Evolutionary conservation across 30 jellyfish, hydroid and myxozoan species (phyloP).

Genomic region (Sanderia malayensis): DNA sequence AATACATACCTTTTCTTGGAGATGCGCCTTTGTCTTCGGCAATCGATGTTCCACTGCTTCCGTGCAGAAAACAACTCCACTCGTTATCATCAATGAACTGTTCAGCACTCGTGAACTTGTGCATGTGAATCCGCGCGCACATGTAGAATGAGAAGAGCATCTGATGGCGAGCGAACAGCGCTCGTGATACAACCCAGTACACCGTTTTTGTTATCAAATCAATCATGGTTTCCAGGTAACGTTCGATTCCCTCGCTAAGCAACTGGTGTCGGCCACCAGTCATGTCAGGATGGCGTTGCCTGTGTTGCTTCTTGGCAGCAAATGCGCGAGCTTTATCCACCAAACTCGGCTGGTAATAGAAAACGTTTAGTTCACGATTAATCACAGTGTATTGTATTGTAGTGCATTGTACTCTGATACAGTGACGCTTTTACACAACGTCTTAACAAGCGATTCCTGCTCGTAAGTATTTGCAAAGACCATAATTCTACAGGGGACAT

Average conservation of each 20-base stretch:
- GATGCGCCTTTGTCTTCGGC: not conserved
- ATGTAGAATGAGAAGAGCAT: constrained; percentile 65
- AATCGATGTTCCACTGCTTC: constrained; percentile 15
- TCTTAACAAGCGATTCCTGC: too few relatives aligned
- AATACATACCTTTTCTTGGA: not conserved
- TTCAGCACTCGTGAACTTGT: constrained; percentile 9
- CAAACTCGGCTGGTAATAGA: constrained; percentile 45
- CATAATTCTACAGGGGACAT: too few relatives aligned
- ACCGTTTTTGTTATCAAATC: constrained; percentile 57
- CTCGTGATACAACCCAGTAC: constrained; percentile 73
- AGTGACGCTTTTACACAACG: too few relatives aligned
- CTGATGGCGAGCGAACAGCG: constrained; percentile 68
- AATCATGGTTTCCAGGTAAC: constrained; percentile 50
- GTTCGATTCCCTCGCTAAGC: constrained; percentile 28
- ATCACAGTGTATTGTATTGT: too few relatives aligned
- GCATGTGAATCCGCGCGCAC: constrained; percentile 45
- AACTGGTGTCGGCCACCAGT: constrained; percentile 13
- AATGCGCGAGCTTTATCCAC: constrained; percentile 48
- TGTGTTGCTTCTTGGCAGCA: constrained; percentile 39
- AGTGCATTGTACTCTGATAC: too few relatives aligned
- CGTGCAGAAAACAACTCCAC: constrained; percentile 55
- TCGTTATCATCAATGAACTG: constrained; percentile 20
- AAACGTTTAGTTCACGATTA: too few relatives aligned
- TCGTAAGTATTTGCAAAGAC: too few relatives aligned
- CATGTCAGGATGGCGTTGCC: constrained; percentile 22